These are phyloP conservation scores for Hydractinia echinata DNA, from an alignment of 30 jellyfish, hydroid and myxozoan species.

Conservation along the genomic window DNA sequence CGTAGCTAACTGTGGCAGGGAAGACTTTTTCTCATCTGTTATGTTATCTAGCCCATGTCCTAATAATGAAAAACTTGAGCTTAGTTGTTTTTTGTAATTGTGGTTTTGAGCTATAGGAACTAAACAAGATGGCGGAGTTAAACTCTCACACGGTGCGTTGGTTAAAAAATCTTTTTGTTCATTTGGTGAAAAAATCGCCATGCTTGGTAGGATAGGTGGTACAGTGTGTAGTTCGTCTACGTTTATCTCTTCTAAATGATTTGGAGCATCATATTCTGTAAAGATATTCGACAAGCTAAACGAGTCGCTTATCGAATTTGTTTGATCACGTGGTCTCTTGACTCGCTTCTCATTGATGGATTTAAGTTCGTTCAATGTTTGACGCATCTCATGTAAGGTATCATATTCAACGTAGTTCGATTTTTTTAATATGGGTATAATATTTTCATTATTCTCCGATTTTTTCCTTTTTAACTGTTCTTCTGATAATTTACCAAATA, in stretches of 20 bases:
- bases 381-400: neutral
- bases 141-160: conserved; percentile 5
- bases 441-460: neutral
- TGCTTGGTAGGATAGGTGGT: conserved; percentile 14
- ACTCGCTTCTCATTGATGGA: neutral
- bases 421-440: conserved; percentile 20
- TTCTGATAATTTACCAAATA: conserved; percentile 6
- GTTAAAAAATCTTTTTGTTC: conserved; percentile 22
- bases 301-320: neutral
- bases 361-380: conserved; percentile 1
- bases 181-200: conserved; percentile 38
- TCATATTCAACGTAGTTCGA: neutral
- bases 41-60: neutral
- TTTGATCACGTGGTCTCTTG: neutral
- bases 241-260: neutral
- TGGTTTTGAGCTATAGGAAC: too few species aligned
- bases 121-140: neutral
- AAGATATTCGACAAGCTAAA: neutral
- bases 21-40: neutral
- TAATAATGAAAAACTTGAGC: neutral
- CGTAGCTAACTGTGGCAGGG: neutral
- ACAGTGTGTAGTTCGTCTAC: neutral
- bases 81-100: neutral
- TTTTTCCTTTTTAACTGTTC: conserved; percentile 18
- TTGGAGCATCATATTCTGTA: neutral